Conservation (phyloP, 2,888 invertebrate species). For the Adineta ricciae region DNA sequence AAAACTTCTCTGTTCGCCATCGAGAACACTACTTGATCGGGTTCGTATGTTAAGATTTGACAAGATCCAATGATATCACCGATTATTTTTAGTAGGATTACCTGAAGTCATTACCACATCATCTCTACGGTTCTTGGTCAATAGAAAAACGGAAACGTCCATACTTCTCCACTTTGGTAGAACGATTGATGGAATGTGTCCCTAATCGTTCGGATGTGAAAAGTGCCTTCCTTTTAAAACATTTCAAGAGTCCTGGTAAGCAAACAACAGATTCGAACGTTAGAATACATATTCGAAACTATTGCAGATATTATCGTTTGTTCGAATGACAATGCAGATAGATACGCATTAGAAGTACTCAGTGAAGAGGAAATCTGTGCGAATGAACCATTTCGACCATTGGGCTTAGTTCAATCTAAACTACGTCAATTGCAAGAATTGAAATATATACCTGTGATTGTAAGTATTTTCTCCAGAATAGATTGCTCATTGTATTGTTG, state of each 20-base stretch:
- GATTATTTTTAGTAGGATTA: constrained; percentile 5
- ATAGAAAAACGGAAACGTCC: constrained; percentile 6
- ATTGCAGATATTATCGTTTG: not conserved
- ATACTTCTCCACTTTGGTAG: not conserved
- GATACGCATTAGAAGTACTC: not conserved
- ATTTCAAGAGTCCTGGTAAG: not conserved
- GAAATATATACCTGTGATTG: not conserved
- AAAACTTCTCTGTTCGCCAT: not conserved
- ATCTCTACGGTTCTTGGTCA: not conserved
- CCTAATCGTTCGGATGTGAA: not conserved
- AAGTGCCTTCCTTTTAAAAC: not conserved
- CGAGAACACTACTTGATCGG: not conserved
- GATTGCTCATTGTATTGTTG: not conserved
- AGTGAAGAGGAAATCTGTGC: not conserved
- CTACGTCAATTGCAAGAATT: not conserved
- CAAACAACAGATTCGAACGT: not conserved
- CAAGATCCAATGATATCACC: not conserved
- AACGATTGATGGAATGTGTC: not conserved
- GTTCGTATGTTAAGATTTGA: not conserved
- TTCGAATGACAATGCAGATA: not conserved
- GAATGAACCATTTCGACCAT: not conserved
- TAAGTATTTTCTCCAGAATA: not conserved
- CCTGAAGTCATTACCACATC: not conserved
- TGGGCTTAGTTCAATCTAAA: not conserved
- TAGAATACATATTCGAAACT: not conserved